phyloP scores from a whole-genome alignment of 2,113 vertebrate genomes.

The Scomber scombrus region DNA sequence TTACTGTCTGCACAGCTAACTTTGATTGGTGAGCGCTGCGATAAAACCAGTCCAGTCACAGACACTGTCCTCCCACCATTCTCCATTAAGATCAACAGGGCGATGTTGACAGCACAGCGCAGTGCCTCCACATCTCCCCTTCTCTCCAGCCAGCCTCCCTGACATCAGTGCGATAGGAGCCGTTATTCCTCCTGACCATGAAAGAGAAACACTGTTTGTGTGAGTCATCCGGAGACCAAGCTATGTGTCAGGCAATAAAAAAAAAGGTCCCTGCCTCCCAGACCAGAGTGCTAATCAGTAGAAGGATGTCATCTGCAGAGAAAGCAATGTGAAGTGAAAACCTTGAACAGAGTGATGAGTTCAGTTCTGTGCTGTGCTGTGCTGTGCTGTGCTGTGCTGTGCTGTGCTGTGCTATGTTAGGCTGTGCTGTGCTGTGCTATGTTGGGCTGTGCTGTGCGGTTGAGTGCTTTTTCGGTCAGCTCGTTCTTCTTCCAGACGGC shows the following conservation, averaged over 20 bases:
- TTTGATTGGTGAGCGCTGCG: background rate
- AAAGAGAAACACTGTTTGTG: constrained; percentile 50
- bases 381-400: too few relatives aligned
- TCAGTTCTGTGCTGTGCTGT: background rate
- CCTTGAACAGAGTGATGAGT: constrained; percentile 19
- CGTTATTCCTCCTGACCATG: constrained; percentile 39
- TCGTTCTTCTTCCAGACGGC: constrained; percentile 8
- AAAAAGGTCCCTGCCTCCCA: constrained; percentile 22
- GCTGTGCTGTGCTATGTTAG: background rate
- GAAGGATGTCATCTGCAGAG: constrained; percentile 32
- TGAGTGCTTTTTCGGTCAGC: background rate
- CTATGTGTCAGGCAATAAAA: constrained; percentile 42
- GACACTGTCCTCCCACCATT: constrained; percentile 16
- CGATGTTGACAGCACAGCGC: constrained; percentile 6
- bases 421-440: background rate
- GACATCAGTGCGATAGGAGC: constrained; percentile 21
- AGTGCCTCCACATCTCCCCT: constrained; percentile 4
- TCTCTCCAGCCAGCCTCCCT: constrained; percentile 16
- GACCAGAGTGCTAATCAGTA: constrained; percentile 28
- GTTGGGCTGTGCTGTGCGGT: background rate
- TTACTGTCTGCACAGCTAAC: background rate
- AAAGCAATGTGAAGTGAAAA: constrained; percentile 26
- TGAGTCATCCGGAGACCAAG: constrained; percentile 49
- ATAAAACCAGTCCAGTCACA: background rate
- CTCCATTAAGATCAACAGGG: constrained; percentile 14